Evolutionary conservation across 1,140 invertebrate genomes (phyloP).

Genomic region (Microplitis demolitor): DNA sequence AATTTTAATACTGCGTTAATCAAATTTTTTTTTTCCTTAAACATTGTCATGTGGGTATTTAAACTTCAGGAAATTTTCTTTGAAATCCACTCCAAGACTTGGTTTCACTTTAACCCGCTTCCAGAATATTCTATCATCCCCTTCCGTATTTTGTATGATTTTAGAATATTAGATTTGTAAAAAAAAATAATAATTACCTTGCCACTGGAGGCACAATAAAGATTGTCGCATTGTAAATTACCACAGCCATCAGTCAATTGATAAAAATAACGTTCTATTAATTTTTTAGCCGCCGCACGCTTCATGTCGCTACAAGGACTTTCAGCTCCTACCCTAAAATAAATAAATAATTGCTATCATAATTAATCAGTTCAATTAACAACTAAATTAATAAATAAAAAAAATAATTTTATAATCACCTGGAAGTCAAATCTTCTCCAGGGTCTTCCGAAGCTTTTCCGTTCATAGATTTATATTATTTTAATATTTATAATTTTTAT

Average conservation of each 20-base stretch:
- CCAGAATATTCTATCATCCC: not conserved
- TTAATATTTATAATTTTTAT: no score
- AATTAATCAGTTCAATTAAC: not conserved
- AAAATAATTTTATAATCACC: conserved; percentile 35
- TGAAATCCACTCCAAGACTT: no score
- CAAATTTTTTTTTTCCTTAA: no score
- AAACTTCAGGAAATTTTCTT: no score
- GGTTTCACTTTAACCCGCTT: not conserved
- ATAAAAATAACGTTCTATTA: conserved; percentile 92
- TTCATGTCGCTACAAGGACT: conserved; percentile 78
- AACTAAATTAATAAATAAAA: conserved; percentile 9
- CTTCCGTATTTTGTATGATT: no score
- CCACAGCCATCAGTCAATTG: conserved; percentile 91
- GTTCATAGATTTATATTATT: conserved; percentile 53
- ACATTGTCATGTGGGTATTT: no score
- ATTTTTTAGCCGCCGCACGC: conserved; percentile 82
- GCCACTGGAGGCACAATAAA: conserved; percentile 86
- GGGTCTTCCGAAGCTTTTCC: conserved; percentile 59
- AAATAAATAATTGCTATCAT: not conserved
- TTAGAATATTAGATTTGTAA: no score
- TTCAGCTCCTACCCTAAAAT: conserved; percentile 55
- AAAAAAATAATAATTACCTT: conserved; percentile 65
- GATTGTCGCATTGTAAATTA: conserved; percentile 81
- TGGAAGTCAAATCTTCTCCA: conserved; percentile 60
- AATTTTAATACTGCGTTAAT: no score